Conservation (phyloP, 2,113 vertebrate species). For the Clupea harengus region DNA sequence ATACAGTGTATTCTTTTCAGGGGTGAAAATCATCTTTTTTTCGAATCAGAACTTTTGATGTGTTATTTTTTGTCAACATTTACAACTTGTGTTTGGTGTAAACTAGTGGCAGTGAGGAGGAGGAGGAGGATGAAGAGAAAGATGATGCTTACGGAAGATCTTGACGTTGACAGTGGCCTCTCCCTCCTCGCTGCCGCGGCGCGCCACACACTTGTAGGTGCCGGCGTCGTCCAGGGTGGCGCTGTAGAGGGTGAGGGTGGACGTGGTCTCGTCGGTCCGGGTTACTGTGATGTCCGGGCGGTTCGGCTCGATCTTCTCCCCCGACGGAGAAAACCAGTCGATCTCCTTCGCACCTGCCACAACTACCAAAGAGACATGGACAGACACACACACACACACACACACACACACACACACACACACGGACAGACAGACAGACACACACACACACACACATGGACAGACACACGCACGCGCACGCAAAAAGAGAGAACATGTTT, state of each 20-base stretch:
- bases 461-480: too few relatives aligned
- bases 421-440: neutral
- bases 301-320: constrained; percentile 83
- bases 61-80: too few relatives aligned
- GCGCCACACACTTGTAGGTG: constrained; percentile 91
- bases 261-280: constrained; percentile 84
- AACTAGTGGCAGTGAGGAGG: neutral
- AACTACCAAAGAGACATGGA: too few relatives aligned
- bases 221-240: constrained; percentile 86
- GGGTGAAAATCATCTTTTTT: too few relatives aligned
- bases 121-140: neutral
- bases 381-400: constrained; percentile 30
- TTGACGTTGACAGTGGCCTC: constrained; percentile 93
- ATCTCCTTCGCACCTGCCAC: constrained; percentile 86
- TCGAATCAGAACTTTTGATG: too few relatives aligned
- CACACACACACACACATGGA: neutral
- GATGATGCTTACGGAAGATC: constrained; percentile 87
- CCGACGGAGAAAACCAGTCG: constrained; percentile 92
- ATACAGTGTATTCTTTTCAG: too few relatives aligned
- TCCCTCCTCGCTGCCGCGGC: constrained; percentile 76
- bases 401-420: neutral
- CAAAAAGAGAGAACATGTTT: too few relatives aligned
- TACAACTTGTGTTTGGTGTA: neutral
- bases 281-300: constrained; percentile 87
- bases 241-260: constrained; percentile 93